Evolutionary conservation across 2,888 invertebrate species (phyloP), one percentile per base, ranked within the genome.

Genomic region (Hermodice carunculata): DNA sequence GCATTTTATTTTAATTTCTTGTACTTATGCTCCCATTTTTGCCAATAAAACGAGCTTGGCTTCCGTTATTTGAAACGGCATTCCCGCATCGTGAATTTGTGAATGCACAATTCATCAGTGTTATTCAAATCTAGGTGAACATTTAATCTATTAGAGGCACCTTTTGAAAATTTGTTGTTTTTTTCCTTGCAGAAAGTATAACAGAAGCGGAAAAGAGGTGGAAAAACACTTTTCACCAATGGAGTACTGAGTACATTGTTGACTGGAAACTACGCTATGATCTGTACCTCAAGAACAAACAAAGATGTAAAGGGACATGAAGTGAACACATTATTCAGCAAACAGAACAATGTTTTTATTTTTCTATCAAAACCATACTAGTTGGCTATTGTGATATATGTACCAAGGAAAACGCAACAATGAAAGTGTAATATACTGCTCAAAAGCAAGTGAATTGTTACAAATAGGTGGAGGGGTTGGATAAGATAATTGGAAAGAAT

Each of bases 221-320:
- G 85, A 85, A 85, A 62, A 40, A 76, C n/a, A 77, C 82, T 72
- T 85, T 84, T 69, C 70, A 80, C 54, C 80, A 82, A 34, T 85
- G 84, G 83, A 82, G 79, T 49, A 83, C 80, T 0, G 74, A 78
- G 40, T 85, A 85, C 66, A 84, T 85, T 54, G 83, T 84, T 8
- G 83, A 80, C 61, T 78, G 78, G 78, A 82, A 82, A 68, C 66
- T 74, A 22, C 81, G 84, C 69, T 85, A 81, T 67, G 82, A 85
- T 59, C 77, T 72, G 42, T 85, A 81, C 64, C 63, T 82, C 19
- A 29, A 28, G 14, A 60, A 51, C 51, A 48, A 44, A 49, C 26
- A 48, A 1, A 34, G 32, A n/a, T 60, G 60, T 22, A 28, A 28
- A 17, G 49, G 28, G 28, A 49, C 49, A 26, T 49, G 49, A 49